These are phyloP conservation scores for Araneus ventricosus DNA, from an alignment of 1,140 invertebrate species.

Conservation along the genomic window DNA sequence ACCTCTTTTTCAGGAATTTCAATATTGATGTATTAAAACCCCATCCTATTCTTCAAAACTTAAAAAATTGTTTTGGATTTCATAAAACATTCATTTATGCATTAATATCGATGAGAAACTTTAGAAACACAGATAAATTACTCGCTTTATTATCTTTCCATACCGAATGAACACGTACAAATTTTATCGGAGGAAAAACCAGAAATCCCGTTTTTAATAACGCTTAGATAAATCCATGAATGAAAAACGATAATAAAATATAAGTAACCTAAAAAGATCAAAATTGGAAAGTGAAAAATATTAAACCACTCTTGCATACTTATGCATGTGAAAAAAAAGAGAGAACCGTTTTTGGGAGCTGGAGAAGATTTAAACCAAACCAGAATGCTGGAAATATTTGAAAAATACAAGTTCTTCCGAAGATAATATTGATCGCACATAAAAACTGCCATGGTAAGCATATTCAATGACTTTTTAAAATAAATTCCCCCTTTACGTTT, in stretches of 20 bases:
- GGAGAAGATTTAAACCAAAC: background rate
- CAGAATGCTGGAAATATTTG: slow-evolving; percentile 5
- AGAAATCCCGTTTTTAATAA: background rate
- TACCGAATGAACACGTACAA: background rate
- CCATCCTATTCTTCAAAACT: background rate
- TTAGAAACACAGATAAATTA: background rate
- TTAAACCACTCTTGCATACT: slow-evolving; percentile 22
- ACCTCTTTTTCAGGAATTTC: too few species aligned
- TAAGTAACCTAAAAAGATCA: background rate
- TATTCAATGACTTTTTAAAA: slow-evolving; percentile 26
- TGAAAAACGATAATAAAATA: slow-evolving; percentile 25
- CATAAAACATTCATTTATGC: slow-evolving; percentile 22
- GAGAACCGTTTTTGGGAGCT: background rate
- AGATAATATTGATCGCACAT: slow-evolving; percentile 23
- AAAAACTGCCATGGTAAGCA: slow-evolving; percentile 10
- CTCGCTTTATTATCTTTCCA: slow-evolving; percentile 6
- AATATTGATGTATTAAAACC: background rate
- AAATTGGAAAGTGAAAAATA: slow-evolving; percentile 5
- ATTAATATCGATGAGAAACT: background rate
- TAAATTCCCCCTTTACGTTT: background rate
- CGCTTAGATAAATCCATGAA: background rate
- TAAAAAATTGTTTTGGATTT: background rate
- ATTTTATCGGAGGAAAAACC: background rate
- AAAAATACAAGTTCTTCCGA: slow-evolving; percentile 12
- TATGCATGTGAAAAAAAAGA: background rate